These are phyloP conservation scores for Oxytorus armatus DNA, from an alignment of 2,888 invertebrate species.

Conservation along the genomic window DNA sequence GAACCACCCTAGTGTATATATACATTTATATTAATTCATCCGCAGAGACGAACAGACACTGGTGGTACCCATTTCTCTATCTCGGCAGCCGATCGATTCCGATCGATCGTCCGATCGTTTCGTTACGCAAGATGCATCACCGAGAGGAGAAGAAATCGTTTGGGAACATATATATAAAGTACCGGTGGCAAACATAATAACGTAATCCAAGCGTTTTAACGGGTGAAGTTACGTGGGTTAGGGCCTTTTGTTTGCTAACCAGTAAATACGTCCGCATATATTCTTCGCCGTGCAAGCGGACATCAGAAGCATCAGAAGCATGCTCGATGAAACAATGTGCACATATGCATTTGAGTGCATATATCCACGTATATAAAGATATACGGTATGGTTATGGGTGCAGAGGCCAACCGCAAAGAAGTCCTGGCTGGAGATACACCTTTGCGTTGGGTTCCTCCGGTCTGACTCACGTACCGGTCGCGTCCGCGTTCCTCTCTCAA, in stretches of 20 bases:
- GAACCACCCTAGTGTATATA: too few relatives aligned
- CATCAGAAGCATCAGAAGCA: conserved; percentile 58
- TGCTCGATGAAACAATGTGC: conserved; percentile 54
- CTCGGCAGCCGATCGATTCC: conserved; percentile 54
- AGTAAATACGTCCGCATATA: background rate
- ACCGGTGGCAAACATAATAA: background rate
- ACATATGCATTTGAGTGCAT: conserved; percentile 5
- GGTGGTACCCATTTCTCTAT: conserved; percentile 39
- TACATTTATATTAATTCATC: conserved; percentile 9
- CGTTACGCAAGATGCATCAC: conserved; percentile 26
- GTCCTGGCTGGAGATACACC: conserved; percentile 69
- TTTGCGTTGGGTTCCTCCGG: conserved; percentile 75
- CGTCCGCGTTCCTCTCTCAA: conserved; percentile 68
- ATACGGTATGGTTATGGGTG: conserved; percentile 50
- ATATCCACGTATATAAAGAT: conserved; percentile 17
- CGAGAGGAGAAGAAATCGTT: conserved; percentile 12
- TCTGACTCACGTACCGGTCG: conserved; percentile 80
- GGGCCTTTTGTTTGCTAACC: background rate
- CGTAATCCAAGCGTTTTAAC: background rate
- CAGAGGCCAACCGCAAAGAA: conserved; percentile 70
- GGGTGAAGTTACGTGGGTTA: background rate
- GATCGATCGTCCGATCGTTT: conserved; percentile 54
- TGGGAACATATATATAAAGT: background rate
- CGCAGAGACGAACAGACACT: conserved; percentile 3
- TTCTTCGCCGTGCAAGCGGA: background rate